Evolutionary conservation across 2,888 invertebrate species (phyloP), one percentile per base, ranked within the genome.

Genomic region (Harpalus rufipes): DNA sequence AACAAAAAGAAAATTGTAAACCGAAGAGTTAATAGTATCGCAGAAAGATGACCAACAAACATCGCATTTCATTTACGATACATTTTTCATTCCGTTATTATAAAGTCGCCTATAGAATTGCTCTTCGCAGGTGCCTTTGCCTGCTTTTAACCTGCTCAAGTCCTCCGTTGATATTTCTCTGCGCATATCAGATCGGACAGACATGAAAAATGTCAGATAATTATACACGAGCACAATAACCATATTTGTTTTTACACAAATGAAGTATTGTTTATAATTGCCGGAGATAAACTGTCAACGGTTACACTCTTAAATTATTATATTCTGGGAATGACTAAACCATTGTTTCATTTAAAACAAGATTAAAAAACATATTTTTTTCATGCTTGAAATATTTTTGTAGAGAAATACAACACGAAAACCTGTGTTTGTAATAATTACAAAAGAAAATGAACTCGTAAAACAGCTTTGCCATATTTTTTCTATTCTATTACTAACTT

Each of bases 51-150:
- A 32, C 32, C 6, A 32, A 32, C 6, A 32, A 32, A 32, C 32
- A 32, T 32, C 1, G 5, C 32, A 32, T 32, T 32, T 32, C 32
- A 32, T 32, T 32, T 32, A 6, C 32, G 32, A 32, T 32, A 5
- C 32, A 84, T 65, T 84, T 84, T 78, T 41, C 68, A 81, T 12
- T 82, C 41, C 39, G 72, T 74, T 74, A 72, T 82, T 82, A 82
- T 39, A 10, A 32, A 18, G 0, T 32, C 32, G 32, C 32, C 32
- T 32, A 4, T 32, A 3, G 32, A 32, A 32, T 5, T 32, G 32
- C 32, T 4, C 3, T 32, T 32, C 32, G 32, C 32, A 32, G 32
- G 32, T 51, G 12, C 12, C 1, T 51, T 44, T 8, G 44, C 0
- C 12, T 51, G 10, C 44, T 51, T 6, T 51, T 51, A 51, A 51